Percentiles rank a stretch among this genome's conserved stretches.
Evolutionary conservation across 2,113 vertebrate species (phyloP).

Genomic region (Paramisgurnus dabryanus): DNA sequence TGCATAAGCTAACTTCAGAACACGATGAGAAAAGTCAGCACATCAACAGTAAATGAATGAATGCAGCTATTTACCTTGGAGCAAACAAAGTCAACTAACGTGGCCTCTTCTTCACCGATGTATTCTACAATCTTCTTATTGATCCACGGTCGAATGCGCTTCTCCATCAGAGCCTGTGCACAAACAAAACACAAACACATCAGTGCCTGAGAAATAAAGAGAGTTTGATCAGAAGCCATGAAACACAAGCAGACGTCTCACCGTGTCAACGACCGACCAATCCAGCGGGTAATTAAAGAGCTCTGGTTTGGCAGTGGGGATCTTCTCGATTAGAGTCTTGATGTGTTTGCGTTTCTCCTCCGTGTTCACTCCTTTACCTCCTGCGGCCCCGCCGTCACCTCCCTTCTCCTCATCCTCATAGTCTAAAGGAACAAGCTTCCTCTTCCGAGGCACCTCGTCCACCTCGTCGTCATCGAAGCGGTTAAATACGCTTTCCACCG

Average conservation of each 20-base stretch:
- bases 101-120: constrained; percentile 97
- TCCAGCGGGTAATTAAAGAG: constrained; percentile 96
- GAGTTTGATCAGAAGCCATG: neutral
- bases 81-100: constrained; percentile 97
- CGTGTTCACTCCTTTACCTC: constrained; percentile 86
- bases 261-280: constrained; percentile 97
- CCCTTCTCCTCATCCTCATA: constrained; percentile 96
- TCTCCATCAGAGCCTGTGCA: constrained; percentile 91
- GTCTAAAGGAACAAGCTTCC: constrained; percentile 96
- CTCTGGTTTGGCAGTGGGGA: constrained; percentile 96
- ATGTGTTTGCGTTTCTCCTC: constrained; percentile 99
- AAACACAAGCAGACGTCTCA: constrained; percentile 65
- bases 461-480: constrained; percentile 97
- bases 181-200: neutral
- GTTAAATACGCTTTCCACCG: constrained; percentile 96
- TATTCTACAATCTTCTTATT: constrained; percentile 99
- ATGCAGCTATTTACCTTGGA: constrained; percentile 82
- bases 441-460: constrained; percentile 91
- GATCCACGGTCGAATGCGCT: constrained; percentile 96
- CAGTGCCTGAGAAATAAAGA: neutral
- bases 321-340: constrained; percentile 98
- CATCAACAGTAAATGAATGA: no score
- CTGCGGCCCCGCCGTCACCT: constrained; percentile 64
- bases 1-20: no score
- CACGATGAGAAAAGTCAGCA: no score